Percentiles rank a stretch among this genome's conserved stretches.
These are phyloP conservation scores for Ectemnius lituratus DNA, from an alignment of 2,888 invertebrate species.

Conservation along the genomic window DNA sequence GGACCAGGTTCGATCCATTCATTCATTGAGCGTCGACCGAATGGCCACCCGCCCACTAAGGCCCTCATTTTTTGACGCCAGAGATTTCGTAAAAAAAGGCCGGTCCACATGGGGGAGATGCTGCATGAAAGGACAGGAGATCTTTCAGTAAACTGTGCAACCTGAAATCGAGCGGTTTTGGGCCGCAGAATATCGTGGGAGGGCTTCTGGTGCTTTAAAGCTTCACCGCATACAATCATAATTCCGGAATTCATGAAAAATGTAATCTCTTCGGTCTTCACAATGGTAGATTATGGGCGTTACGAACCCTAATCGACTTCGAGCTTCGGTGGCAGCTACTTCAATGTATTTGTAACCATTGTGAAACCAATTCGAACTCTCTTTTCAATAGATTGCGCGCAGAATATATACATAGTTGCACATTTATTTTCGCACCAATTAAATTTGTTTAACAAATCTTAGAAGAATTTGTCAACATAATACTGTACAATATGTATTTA, in stretches of 20 bases:
- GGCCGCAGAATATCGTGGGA: conserved; percentile 17
- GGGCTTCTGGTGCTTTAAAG: conserved; percentile 14
- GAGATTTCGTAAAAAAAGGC: conserved; percentile 47
- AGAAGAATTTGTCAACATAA: too few species aligned
- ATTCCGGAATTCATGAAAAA: conserved; percentile 15
- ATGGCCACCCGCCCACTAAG: conserved; percentile 61
- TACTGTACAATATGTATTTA: too few species aligned
- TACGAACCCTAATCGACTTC: not conserved
- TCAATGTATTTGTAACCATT: too few species aligned
- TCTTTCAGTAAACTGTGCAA: conserved; percentile 53
- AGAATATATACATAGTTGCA: too few species aligned
- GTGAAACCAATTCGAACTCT: too few species aligned
- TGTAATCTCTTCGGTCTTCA: conserved; percentile 25
- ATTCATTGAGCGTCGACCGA: conserved; percentile 1
- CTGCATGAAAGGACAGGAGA: conserved; percentile 33
- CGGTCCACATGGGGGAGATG: not conserved
- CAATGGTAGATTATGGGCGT: conserved; percentile 15
- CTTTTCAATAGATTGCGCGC: too few species aligned
- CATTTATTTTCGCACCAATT: too few species aligned
- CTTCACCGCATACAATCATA: conserved; percentile 31
- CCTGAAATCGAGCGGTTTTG: conserved; percentile 19
- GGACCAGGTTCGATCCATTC: conserved; percentile 33
- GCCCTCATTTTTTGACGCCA: conserved; percentile 64
- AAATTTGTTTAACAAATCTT: too few species aligned
- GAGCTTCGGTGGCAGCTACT: not conserved